A percentile compares a stretch with the other conserved stretches of the same genome.
phyloP scores from a whole-genome alignment of 2,888 invertebrate genomes.

The Notodromas monacha region DNA sequence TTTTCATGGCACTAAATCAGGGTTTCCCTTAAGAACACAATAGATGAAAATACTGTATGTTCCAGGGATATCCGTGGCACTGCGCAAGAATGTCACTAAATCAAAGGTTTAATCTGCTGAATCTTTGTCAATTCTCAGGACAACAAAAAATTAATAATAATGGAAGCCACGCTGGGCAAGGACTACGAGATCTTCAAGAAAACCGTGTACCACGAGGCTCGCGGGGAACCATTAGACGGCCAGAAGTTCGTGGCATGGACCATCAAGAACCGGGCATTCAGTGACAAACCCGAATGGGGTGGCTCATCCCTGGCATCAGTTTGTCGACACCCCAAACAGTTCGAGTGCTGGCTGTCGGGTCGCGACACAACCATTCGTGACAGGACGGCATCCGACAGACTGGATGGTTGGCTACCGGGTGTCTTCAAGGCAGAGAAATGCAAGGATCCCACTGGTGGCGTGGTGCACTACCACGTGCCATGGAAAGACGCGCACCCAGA shows the following conservation, averaged over 20 bases:
- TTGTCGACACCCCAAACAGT: constrained; percentile 8
- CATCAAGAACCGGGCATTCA: constrained; percentile 7
- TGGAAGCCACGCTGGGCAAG: too few relatives aligned
- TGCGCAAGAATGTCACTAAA: too few relatives aligned
- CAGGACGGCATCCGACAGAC: not conserved
- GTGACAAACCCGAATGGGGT: constrained; percentile 8
- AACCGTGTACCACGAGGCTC: constrained; percentile 9
- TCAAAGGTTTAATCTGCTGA: too few relatives aligned
- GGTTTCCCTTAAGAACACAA: too few relatives aligned
- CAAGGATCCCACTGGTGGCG: constrained; percentile 8
- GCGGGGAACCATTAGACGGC: constrained; percentile 9
- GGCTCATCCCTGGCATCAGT: constrained; percentile 7
- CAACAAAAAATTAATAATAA: too few relatives aligned
- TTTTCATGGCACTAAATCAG: too few relatives aligned
- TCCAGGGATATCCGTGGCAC: too few relatives aligned
- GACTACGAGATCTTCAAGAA: constrained; percentile 9
- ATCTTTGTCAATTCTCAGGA: too few relatives aligned
- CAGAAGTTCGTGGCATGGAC: constrained; percentile 8
- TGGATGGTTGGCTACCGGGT: constrained; percentile 1
- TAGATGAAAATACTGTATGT: too few relatives aligned
- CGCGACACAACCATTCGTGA: constrained; percentile 5
- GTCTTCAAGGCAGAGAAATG: not conserved
- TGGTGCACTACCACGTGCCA: constrained; percentile 9
- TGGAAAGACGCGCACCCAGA: constrained; percentile 7
- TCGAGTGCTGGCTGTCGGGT: constrained; percentile 10